Conservation (phyloP, 2,888 invertebrate genomes). For the Spodoptera exigua region DNA sequence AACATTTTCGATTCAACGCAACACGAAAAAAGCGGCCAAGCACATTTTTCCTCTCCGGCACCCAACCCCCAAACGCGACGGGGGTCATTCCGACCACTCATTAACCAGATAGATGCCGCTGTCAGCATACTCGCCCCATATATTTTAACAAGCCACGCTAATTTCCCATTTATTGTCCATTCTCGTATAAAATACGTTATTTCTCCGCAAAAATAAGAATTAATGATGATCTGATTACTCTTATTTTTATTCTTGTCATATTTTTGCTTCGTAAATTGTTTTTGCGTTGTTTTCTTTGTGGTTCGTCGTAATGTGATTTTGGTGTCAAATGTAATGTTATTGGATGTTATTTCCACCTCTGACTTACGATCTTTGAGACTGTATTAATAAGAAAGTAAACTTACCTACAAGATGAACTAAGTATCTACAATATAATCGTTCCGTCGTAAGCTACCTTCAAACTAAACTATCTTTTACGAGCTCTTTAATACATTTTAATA, state of each 20-base stretch:
- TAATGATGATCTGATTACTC: conserved; percentile 52
- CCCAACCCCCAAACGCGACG: conserved; percentile 54
- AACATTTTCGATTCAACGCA: conserved; percentile 21
- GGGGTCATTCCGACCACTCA: conserved; percentile 65
- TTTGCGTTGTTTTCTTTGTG: conserved; percentile 39
- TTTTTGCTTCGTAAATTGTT: conserved; percentile 51
- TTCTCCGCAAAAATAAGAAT: conserved; percentile 52
- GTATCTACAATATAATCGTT: too few relatives aligned
- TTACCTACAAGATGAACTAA: too few relatives aligned
- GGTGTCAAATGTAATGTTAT: conserved; percentile 30
- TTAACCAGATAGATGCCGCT: conserved; percentile 71
- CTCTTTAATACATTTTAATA: conserved; percentile 42
- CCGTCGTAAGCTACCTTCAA: neutral
- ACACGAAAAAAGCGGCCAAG: conserved; percentile 21
- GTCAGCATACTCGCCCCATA: conserved; percentile 72
- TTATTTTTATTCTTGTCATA: conserved; percentile 53
- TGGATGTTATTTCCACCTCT: conserved; percentile 39
- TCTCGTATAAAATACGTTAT: conserved; percentile 52
- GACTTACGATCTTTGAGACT: conserved; percentile 12
- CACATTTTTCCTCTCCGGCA: conserved; percentile 49
- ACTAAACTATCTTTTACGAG: conserved; percentile 24
- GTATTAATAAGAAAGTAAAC: conserved; percentile 2
- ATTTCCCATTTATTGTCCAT: conserved; percentile 64
- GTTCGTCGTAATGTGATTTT: conserved; percentile 37
- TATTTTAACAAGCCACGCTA: conserved; percentile 70